These are phyloP conservation scores for Otis tarda DNA, from an alignment of 2,113 vertebrate species.

Conservation along the genomic window DNA sequence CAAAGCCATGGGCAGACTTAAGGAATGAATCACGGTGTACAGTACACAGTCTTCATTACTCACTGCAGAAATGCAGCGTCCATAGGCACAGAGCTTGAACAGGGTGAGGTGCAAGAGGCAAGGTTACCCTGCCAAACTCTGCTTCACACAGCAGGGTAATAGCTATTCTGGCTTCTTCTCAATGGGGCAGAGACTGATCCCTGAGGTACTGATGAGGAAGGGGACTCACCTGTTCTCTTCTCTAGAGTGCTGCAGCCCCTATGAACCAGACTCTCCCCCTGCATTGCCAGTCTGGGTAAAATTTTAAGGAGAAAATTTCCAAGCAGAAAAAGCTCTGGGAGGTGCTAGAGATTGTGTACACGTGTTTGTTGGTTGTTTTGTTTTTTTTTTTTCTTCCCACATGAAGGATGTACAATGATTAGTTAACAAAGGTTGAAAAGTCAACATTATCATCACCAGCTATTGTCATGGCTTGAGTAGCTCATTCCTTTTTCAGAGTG, in stretches of 20 bases:
- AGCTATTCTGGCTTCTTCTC: not conserved
- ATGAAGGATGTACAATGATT: not conserved
- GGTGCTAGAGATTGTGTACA: not conserved
- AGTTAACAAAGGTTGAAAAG: not conserved
- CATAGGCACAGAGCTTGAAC: not conserved
- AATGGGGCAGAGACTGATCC: not conserved
- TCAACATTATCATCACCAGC: not conserved
- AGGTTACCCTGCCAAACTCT: not conserved
- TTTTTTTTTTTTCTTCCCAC: not conserved
- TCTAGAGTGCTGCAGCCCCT: not conserved
- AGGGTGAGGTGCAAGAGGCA: not conserved
- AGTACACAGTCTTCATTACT: not conserved
- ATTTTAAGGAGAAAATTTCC: not conserved
- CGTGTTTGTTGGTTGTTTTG: accelerated
- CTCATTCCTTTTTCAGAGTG: not conserved
- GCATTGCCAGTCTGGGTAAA: not conserved
- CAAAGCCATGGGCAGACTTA: not conserved
- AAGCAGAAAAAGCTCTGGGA: not conserved
- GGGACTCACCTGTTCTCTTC: not conserved
- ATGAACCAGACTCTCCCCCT: not conserved
- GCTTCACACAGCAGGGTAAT: not conserved
- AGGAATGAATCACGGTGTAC: not conserved
- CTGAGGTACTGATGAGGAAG: not conserved
- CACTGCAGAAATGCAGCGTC: not conserved
- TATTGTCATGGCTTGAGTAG: not conserved